Conservation (phyloP, 2,113 vertebrate genomes). For the Phylloscopus trochilus region DNA sequence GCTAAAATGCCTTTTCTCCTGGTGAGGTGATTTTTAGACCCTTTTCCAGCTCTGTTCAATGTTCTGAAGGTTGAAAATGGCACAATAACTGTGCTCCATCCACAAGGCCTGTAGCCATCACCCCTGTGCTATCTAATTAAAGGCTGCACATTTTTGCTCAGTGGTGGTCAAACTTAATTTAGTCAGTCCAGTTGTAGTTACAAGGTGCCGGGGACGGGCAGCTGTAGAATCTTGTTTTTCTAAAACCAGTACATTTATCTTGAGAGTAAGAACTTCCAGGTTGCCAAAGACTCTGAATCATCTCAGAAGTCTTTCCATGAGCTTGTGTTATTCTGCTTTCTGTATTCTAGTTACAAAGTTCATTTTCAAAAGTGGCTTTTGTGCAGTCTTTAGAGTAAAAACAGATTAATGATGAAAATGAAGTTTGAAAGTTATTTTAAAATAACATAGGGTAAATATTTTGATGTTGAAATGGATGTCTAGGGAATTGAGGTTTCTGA, state of each 20-base stretch:
- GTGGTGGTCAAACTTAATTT: not conserved
- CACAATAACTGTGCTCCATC: not conserved
- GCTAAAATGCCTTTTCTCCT: not conserved
- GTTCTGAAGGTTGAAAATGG: not conserved
- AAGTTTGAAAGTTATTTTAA: not conserved
- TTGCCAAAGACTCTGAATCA: not conserved
- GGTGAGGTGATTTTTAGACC: not conserved
- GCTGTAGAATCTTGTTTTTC: not conserved
- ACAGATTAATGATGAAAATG: not conserved
- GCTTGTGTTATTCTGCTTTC: not conserved
- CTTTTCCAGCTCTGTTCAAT: not conserved
- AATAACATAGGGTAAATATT: not conserved
- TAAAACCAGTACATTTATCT: not conserved
- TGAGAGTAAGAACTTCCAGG: not conserved
- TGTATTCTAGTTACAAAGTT: not conserved
- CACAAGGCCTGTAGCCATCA: not conserved
- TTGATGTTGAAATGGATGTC: not conserved
- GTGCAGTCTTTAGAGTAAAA: not conserved
- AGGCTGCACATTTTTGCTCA: not conserved
- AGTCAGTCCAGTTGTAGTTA: not conserved
- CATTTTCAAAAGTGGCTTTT: not conserved
- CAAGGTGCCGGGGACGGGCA: not conserved
- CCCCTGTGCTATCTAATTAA: not conserved
- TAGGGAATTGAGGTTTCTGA: not conserved
- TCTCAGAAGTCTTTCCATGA: not conserved